Evolutionary conservation across 2,888 invertebrate genomes (phyloP).

Genomic region (Cheilosia impressa): DNA sequence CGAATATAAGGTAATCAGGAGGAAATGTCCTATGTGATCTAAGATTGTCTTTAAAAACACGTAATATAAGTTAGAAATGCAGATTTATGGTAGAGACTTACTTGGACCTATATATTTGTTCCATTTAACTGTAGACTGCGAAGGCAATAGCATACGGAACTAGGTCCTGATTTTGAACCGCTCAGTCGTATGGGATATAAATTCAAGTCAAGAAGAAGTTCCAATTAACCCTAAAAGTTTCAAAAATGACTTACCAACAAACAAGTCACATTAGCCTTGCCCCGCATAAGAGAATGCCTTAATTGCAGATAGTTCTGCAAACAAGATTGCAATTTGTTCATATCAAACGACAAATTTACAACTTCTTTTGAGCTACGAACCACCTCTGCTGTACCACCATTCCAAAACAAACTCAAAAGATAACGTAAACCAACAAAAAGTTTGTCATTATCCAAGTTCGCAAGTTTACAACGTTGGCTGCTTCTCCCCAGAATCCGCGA

Average conservation of each 20-base stretch:
- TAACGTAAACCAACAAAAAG: background rate
- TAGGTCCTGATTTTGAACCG: too few relatives aligned
- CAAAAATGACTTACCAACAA: background rate
- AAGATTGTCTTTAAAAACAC: too few relatives aligned
- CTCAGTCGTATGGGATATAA: too few relatives aligned
- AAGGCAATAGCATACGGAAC: too few relatives aligned
- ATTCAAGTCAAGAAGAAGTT: too few relatives aligned
- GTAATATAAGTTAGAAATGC: too few relatives aligned
- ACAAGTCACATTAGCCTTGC: background rate
- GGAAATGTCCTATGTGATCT: too few relatives aligned
- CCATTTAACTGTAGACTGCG: too few relatives aligned
- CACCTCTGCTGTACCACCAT: background rate
- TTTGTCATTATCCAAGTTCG: background rate
- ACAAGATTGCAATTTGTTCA: background rate
- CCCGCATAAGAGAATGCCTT: background rate
- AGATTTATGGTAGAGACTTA: too few relatives aligned
- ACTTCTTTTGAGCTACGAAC: constrained; percentile 1
- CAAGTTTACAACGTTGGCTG: background rate
- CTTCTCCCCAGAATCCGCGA: constrained; percentile 5
- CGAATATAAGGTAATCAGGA: too few relatives aligned
- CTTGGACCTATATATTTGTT: too few relatives aligned
- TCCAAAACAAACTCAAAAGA: constrained; percentile 7
- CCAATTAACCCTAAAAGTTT: too few relatives aligned
- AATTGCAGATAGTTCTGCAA: background rate
- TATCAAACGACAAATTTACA: constrained; percentile 6